Base-by-base conservation (phyloP, 2,797 vertebrate genomes). In the Falco concolor region DNA sequence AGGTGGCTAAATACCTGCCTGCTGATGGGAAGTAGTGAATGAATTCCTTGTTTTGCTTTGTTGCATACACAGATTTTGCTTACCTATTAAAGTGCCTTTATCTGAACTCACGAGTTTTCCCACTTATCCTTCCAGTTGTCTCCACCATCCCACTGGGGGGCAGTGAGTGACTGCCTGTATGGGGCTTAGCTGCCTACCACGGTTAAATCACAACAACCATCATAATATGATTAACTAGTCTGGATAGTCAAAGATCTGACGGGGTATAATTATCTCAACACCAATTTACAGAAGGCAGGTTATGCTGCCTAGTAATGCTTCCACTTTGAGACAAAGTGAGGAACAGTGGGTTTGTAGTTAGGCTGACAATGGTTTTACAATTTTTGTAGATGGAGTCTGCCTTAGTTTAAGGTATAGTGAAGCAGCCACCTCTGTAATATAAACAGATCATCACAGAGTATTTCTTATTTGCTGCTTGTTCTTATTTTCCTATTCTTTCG, bases 121-220 rank as follows among this genome's bases (percentile, higher is more conserved):
- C 40, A 49, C 13, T 90, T 12, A 67, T 3, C 24, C 23, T 84
- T 47, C 32, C 44, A 54, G 5, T 69, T 50, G 36, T 69, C 45
- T 78, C 12, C 9, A 0, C 0, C 0, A 2, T 17, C 10, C 12
- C 34, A n/a, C 2, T 8, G 4, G 4, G 5, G 6, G 9, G 9
- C 10, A 75, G 34, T 19, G 27, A 74, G 11, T 6, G 5, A 72
- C 11, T 15, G 25, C 12, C 9, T 52, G 10, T 22, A n/a, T 30
- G 13, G 15, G 10, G 6, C 5, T 75, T 50, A 23, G 17, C 12
- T n/a, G 18, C 20, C 14, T 36, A 11, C 17, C 30, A 13, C 7
- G 5, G 8, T 60, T 70, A 70, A 75, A 16, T 5, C 18, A 18
- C 36, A 47, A 24, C 18, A 10, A 7, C 11, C 30, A 25, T 9